phyloP scores from a whole-genome alignment of 2,113 vertebrate species.

The Seriola aureovittata region DNA sequence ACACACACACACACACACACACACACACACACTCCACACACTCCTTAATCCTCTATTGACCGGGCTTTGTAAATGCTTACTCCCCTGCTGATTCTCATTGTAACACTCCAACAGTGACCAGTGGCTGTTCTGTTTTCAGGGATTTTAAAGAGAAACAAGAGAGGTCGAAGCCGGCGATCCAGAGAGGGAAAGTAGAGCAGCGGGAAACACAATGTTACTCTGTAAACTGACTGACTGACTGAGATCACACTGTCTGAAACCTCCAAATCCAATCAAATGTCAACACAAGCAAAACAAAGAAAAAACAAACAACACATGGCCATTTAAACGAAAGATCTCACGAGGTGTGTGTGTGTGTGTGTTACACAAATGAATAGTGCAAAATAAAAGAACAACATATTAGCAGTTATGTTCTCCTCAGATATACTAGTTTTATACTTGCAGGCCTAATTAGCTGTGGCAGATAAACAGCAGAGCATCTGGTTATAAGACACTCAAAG shows the following conservation, averaged over 20 bases:
- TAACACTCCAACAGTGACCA: slow-evolving; percentile 15
- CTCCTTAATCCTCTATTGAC: neutral
- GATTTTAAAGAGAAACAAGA: slow-evolving; percentile 4
- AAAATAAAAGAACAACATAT: slow-evolving; percentile 23
- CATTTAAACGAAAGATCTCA: slow-evolving; percentile 17
- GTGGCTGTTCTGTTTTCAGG: slow-evolving; percentile 3
- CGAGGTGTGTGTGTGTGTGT: slow-evolving; percentile 11
- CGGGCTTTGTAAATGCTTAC: slow-evolving; percentile 4
- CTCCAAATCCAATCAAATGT: neutral
- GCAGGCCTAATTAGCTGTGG: slow-evolving; percentile 52
- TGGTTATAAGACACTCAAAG: slow-evolving; percentile 40
- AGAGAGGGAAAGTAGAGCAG: neutral
- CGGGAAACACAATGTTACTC: neutral
- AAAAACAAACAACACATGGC: slow-evolving; percentile 10
- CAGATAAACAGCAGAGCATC: slow-evolving; percentile 51
- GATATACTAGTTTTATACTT: slow-evolving; percentile 33
- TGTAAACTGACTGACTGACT: neutral
- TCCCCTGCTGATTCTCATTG: slow-evolving; percentile 15
- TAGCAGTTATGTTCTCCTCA: slow-evolving; percentile 8
- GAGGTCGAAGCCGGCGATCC: neutral
- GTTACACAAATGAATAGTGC: neutral
- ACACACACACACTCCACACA: neutral
- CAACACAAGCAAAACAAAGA: neutral
- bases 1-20: neutral
- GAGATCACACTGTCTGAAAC: neutral